Conservation (phyloP, 2,888 invertebrate species). For the Drosophila greeni region DNA sequence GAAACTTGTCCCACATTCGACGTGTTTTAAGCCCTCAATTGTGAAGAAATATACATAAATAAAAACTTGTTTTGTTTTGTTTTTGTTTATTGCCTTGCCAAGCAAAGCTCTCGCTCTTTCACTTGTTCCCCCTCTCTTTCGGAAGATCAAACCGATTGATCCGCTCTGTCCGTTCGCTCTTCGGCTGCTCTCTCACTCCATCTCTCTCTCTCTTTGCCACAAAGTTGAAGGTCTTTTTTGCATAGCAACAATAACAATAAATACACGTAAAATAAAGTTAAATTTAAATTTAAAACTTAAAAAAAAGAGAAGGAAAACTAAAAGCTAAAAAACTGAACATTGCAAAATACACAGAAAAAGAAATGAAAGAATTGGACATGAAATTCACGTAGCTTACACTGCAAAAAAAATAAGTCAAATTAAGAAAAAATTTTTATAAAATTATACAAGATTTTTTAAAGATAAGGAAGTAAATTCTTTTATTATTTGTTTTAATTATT, state of each 20-base stretch:
- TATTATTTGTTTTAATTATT: not conserved
- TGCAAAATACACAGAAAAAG: not conserved
- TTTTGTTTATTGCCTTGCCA: constrained; percentile 28
- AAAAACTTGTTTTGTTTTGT: constrained; percentile 41
- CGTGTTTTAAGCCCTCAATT: constrained; percentile 14
- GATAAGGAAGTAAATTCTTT: not conserved
- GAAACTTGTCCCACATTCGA: constrained; percentile 38
- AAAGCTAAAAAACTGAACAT: not conserved
- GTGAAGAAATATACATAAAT: constrained; percentile 33
- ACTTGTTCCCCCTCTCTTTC: constrained; percentile 5
- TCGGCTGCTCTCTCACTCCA: constrained; percentile 10
- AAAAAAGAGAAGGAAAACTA: not conserved
- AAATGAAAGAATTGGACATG: not conserved
- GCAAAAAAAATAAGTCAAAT: not conserved
- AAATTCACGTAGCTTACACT: constrained; percentile 2
- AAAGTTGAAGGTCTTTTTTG: constrained; percentile 70
- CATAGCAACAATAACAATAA: constrained; percentile 47
- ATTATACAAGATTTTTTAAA: not conserved
- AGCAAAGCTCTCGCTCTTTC: constrained; percentile 18
- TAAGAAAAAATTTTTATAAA: not conserved
- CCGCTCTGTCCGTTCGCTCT: constrained; percentile 17
- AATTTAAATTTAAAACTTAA: not conserved
- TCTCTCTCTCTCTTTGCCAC: constrained; percentile 45
- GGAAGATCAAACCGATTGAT: constrained; percentile 29
- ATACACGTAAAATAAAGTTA: constrained; percentile 8